Evolutionary conservation across 2,888 invertebrate genomes (phyloP), one percentile per base, ranked within the genome.

Genomic region (Acrobasis repandana): DNA sequence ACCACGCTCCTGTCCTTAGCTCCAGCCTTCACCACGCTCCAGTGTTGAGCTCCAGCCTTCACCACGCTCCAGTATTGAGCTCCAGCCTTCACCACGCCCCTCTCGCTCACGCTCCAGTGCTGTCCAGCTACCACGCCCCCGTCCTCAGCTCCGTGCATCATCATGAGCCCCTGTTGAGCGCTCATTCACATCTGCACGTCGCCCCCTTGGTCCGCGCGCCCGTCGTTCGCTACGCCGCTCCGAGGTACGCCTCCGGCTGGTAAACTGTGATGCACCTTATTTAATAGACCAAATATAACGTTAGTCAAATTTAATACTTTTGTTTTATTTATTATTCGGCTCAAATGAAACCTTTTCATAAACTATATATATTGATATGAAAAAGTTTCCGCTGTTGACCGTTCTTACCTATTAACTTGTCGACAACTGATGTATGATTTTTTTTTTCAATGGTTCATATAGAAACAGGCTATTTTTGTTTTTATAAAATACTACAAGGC

Each of bases 231-330:
- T 54, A 54, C 20, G 56, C 66, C 3, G 65, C 67, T 14, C 63
- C 65, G 11, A 67, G 72, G 28, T 73, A 73, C 62, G 72, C 71
- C 56, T 63, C 72, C 2, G 72, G 72, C 33, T 73, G 72, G 70
- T 72, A 62, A 65, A 15, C 20, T 28, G 28, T 43, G n/a, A 43
- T 48, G 33, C 50, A 10, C 16, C 43, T 43, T 52, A 33, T 33
- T 33, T 47, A 49, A 3, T 60, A 50, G 33, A 61, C 60, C 52
- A 52, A 60, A 52, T 60, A 60, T 28, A 28, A 60, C 14, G 1
- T 51, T 60, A 60, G 52, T 52, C 15, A 52, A 60, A 16, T 47
- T 28, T 34, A 5, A 18, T 34, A n/a, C 4, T 16, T 54, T 54
- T 20, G 52, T 60, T 60, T 60, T n/a, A 60, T 52, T 60, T 38